phyloP scores from a whole-genome alignment of 2,113 vertebrate genomes.

The Zapus hudsonius region DNA sequence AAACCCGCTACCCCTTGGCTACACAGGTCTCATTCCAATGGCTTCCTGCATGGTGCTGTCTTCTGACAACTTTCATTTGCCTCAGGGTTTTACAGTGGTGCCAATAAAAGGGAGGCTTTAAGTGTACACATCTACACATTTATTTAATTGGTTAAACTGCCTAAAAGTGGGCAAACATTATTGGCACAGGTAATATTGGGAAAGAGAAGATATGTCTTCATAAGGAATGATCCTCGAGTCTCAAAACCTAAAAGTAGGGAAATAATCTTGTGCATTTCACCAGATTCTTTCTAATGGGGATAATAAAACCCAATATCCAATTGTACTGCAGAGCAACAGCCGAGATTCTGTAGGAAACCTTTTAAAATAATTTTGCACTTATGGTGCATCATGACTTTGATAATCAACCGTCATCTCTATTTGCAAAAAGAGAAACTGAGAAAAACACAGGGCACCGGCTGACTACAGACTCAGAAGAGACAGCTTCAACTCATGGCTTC shows the following conservation, averaged over 20 bases:
- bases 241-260: constrained; percentile 49
- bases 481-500: neutral
- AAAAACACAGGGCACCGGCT: neutral
- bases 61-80: neutral
- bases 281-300: constrained; percentile 63
- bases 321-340: constrained; percentile 54
- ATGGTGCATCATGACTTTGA: constrained; percentile 39
- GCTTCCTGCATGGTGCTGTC: accelerated
- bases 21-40: neutral
- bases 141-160: constrained; percentile 13
- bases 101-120: neutral
- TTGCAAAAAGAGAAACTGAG: constrained; percentile 52
- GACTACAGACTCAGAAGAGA: constrained; percentile 24
- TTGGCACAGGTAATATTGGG: neutral
- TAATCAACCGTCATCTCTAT: constrained; percentile 60
- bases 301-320: constrained; percentile 68
- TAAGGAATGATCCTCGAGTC: neutral
- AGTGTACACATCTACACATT: neutral
- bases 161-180: neutral
- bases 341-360: constrained; percentile 62
- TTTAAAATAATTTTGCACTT: constrained; percentile 75
- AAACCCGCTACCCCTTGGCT: neutral
- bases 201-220: neutral
- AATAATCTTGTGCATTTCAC: constrained; percentile 56
- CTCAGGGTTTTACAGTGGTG: neutral